Base-by-base conservation (phyloP, 2,113 vertebrate genomes). In the Tetrao urogallus region DNA sequence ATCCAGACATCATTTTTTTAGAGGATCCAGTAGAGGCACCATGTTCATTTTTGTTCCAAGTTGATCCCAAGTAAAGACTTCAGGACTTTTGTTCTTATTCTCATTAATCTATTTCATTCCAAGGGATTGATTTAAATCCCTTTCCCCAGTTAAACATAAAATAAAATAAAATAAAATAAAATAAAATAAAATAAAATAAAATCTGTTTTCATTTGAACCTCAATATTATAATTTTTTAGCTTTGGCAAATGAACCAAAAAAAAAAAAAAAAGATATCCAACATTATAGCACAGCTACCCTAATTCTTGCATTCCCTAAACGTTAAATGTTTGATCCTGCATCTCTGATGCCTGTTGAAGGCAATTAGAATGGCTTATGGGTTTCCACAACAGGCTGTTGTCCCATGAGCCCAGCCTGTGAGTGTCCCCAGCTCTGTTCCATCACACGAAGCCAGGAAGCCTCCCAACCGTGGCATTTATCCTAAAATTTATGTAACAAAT, bases 401-500 rank as follows among this genome's bases (percentile, higher is more conserved):
- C 75, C 54, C 38, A 17, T 0, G 4, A 47, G 60, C n/a, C 36
- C 54, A 63, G 54, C 65, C 60, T 81, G 80, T 13, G 60, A 3
- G 60, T 83, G 36, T 47, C 32, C 57, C 32, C 20, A 71, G 28
- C 11, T 34, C 32, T 3, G 25, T 52, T 77, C 67, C 56, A 27
- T 34, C 32, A 81, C 67, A 61, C 0, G 5, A 80, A 54, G 77
- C 11, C 48, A 86, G 63, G 82, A 89, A 79, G 63, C 42, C 82
- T 82, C 77, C 81, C 76, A 66, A 67, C 32, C 16, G 2, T 19
- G n/a, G 45, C 1, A 0, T 40, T 91, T 89, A 38, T 71, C 81
- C 76, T 10, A 12, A 75, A 76, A 91, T 86, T 93, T 93, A 88
- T 71, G 67, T 36, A 63, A 86, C 85, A 66, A 89, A 89, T 86